Evolutionary conservation across 2,113 vertebrate species (phyloP), one percentile per base, ranked within the genome.

Genomic region (Craseonycteris thonglongyai): DNA sequence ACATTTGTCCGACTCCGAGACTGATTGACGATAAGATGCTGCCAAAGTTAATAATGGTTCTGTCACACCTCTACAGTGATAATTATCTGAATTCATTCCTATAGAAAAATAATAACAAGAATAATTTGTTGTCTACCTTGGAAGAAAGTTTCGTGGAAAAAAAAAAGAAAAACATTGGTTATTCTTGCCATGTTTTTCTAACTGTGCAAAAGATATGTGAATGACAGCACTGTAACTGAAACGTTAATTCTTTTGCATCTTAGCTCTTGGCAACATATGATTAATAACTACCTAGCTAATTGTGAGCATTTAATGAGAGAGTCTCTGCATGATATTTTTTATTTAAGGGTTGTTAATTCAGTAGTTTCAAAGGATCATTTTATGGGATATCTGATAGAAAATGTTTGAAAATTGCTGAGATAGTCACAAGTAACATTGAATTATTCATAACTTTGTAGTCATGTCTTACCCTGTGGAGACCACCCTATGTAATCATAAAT

Each of bases 161-260:
- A 28, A 66, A 89, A 61, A n/a, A 51, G 14, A 18, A 51, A 51
- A 7, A 47, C 47, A 38, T 51, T 65, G 81, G 28, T 61, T 33
- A 84, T 65, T 78, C 47, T 93, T 45, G 28, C 18, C 42, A 69
- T 78, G 19, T 13, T 86, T 79, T 91, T 74, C n/a, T 51, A 28
- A 58, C 42, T 28, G 24, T 91, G 24, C 10, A 88, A 75, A 75
- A 94, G 26, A 15, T 5, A 76, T 71, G 49, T 33, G 96, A 65
- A 71, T 95, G 91, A 95, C 72, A 96, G 63, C n/a, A 30, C 13
- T 96, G 61, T 84, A 91, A 97, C 94, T 96, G 80, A 74, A 96
- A 96, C 90, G 21, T 22, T 33, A 91, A 96, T 96, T 74, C 80
- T 95, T 95, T 74, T 91, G 51, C 13, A 90, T 83, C 11, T 97